Evolutionary conservation across 2,888 invertebrate species (phyloP).

Genomic region (Cordilura impudica): DNA sequence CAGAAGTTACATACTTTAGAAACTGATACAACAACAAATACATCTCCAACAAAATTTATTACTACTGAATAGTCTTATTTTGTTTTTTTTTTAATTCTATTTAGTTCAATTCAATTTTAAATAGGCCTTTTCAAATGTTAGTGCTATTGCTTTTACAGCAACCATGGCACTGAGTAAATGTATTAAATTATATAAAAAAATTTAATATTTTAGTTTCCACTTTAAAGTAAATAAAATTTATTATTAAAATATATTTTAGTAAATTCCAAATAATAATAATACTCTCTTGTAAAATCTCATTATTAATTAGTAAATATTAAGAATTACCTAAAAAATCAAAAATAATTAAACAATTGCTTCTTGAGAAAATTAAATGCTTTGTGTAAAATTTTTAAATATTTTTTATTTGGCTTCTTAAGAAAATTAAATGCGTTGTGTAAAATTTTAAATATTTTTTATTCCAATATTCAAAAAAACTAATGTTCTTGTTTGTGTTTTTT

Average conservation of each 20-base stretch:
- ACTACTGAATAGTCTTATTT: slow-evolving; percentile 44
- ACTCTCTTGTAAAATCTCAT: slow-evolving; percentile 1
- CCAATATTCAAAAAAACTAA: neutral
- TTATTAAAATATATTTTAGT: slow-evolving; percentile 39
- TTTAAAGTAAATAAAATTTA: slow-evolving; percentile 2
- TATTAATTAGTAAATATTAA: neutral
- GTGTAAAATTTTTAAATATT: neutral
- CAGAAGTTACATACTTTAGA: slow-evolving; percentile 69
- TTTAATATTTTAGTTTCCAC: slow-evolving; percentile 46
- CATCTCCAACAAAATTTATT: slow-evolving; percentile 5
- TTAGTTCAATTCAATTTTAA: slow-evolving; percentile 45
- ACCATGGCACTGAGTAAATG: slow-evolving; percentile 32
- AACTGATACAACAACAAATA: neutral
- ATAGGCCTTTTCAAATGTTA: slow-evolving; percentile 43
- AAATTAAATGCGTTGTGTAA: neutral
- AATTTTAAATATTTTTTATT: neutral
- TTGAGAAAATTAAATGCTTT: neutral
- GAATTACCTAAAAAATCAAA: neutral
- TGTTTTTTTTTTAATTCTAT: slow-evolving; percentile 20
- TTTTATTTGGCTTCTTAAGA: neutral
- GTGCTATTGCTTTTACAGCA: slow-evolving; percentile 45
- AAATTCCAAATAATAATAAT: slow-evolving; percentile 44
- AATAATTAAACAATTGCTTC: neutral
- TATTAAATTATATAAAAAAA: slow-evolving; percentile 31
- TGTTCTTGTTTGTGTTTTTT: neutral